These are phyloP conservation scores for Caenorhabditis wallacei DNA, from an alignment of 2,888 invertebrate genomes.

Conservation along the genomic window DNA sequence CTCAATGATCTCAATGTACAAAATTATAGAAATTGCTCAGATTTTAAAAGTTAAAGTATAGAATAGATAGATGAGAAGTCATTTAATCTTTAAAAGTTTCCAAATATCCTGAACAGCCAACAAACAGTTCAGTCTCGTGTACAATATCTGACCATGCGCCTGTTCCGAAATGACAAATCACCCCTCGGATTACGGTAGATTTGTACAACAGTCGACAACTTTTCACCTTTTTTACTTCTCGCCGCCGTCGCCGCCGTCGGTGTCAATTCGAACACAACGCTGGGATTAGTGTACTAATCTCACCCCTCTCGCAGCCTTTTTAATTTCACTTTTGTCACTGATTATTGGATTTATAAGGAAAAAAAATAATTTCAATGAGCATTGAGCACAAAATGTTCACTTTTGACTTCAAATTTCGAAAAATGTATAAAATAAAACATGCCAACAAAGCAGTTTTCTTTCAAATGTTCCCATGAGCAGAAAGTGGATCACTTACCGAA, in stretches of 20 bases:
- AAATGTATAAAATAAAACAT: too few species aligned
- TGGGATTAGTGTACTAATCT: slow-evolving; percentile 47
- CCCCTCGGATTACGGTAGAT: slow-evolving; percentile 40
- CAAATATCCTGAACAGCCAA: too few species aligned
- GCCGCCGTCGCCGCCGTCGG: slow-evolving; percentile 37
- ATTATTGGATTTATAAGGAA: slow-evolving; percentile 31
- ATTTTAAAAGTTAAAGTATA: too few species aligned
- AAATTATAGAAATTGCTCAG: not conserved
- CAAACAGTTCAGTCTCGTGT: not conserved
- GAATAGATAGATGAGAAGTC: too few species aligned
- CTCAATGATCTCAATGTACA: not conserved
- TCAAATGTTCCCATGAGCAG: not conserved
- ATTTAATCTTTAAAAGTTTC: too few species aligned
- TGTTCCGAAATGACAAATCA: slow-evolving; percentile 30
- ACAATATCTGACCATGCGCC: not conserved
- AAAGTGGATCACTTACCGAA: slow-evolving; percentile 64
- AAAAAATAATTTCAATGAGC: not conserved
- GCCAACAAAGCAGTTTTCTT: too few species aligned
- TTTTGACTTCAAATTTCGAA: too few species aligned
- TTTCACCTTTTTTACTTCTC: slow-evolving; percentile 54
- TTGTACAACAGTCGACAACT: slow-evolving; percentile 32
- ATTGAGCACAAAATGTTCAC: too few species aligned
- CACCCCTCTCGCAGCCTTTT: not conserved
- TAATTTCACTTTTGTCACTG: slow-evolving; percentile 28
- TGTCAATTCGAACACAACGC: slow-evolving; percentile 36